Base-by-base conservation (phyloP, 2,113 vertebrate species). In the Cyrtonyx montezumae region DNA sequence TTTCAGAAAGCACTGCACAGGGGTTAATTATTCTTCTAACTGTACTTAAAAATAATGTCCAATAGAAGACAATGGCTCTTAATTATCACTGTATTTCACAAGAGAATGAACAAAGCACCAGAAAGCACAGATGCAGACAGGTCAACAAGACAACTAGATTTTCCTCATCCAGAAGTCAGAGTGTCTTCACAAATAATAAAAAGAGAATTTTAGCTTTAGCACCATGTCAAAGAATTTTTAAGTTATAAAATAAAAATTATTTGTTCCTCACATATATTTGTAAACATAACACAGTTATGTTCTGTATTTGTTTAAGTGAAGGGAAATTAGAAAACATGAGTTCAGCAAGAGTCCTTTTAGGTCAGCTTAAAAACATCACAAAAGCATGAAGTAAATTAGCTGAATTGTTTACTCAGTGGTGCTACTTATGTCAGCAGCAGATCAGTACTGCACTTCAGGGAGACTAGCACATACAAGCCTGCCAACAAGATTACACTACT, bases 401-500 rank as follows among this genome's bases (percentile, higher is more conserved):
- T 67, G 37, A 90, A 88, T 88, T 37, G 83, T 63, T 90, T 83
- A 83, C n/a, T 46, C 34, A 21, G 12, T 40, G 3, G 8, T 73
- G n/a, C 32, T 59, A 79, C 42, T 85, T 84, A 69, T 36, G 43
- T 77, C 67, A 88, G 37, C 53, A 88, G 53, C 0, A 2, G 34
- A 69, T 2, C 71, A 13, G 23, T 79, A 68, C 46, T 37, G 20
- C 55, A 84, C 53, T 74, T 83, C 40, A 81, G 36, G 62, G 42
- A 88, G 70, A 84, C 32, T 66, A 81, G 77, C 55, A 80, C 13
- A 45, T 40, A 67, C 19, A 79, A 9, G 28, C 36, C 55, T 80
- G 82, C 51, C 93, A 94, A 77, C 51, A 92, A 69, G 77, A 94
- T 78, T 75, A 95, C 1, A 1, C 37, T 82, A n/a, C n/a, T 25